Conservation (phyloP, 2,797 vertebrate species). For the Cottoperca gobio region DNA sequence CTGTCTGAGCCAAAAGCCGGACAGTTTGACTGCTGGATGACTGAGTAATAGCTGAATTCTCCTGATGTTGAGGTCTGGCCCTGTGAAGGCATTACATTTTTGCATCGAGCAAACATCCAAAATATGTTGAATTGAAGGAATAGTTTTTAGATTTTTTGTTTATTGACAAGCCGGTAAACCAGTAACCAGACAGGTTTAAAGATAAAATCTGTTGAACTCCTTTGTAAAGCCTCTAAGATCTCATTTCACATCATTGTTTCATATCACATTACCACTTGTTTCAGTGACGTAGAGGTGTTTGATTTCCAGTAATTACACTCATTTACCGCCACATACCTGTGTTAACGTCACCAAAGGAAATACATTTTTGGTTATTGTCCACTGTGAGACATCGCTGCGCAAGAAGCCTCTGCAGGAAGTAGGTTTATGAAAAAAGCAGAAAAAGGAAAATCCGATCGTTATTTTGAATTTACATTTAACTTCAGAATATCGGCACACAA, state of each 20-base stretch:
- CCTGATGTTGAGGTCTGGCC: background rate
- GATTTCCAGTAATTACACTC: background rate
- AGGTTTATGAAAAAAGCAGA: background rate
- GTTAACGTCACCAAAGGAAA: too few species aligned
- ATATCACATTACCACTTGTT: background rate
- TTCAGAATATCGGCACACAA: background rate
- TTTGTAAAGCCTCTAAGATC: too few species aligned
- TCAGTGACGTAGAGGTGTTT: background rate
- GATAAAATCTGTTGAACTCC: background rate
- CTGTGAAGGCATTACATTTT: background rate
- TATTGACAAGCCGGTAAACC: too few species aligned
- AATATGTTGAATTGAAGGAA: background rate
- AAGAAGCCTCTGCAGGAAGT: background rate
- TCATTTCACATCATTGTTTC: background rate
- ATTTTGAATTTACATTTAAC: background rate
- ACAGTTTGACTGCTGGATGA: slow-evolving; percentile 15
- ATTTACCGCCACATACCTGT: background rate
- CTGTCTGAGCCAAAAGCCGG: background rate
- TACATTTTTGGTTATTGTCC: too few species aligned
- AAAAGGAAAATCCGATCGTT: background rate
- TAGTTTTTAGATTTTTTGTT: background rate
- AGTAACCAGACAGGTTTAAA: background rate
- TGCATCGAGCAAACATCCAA: background rate
- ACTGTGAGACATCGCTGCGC: too few species aligned
- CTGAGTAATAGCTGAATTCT: background rate